Evolutionary conservation across 1,140 invertebrate species (phyloP), one percentile per base, ranked within the genome.

Genomic region (Drosophila insularis): DNA sequence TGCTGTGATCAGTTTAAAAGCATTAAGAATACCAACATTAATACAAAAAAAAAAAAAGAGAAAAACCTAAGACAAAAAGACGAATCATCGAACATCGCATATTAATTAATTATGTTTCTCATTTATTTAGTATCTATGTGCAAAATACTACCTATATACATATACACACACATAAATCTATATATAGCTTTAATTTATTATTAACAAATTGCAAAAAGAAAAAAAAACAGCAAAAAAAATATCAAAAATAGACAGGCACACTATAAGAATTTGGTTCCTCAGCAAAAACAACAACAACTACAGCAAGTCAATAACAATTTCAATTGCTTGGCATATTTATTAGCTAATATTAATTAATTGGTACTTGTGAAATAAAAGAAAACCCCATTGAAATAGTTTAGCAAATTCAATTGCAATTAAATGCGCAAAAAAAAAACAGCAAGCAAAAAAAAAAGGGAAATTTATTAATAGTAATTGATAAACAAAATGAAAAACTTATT

Each of bases 1-100:
- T 81, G 82, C 81, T 86, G 81, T 86, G 81, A 86, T 86, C 81
- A 78, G 71, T 86, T 86, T 71, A 81, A 81, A 81, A 68, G 70
- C 81, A 77, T 72, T 71, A 79, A 72, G 58, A 53, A 53, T 68
- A 63, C 66, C 54, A 68, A 56, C 54, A 56, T 31, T 7, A 56
- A 56, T 8, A 31, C 23, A 3, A 56, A 56, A 31, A 56, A 56
- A 0, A 31, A 56, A 31, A 55, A 13, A 23, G 31, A 55, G 13
- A 54, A 43, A 43, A 14, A 43, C 0, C 40, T 6, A 43, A 46
- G 19, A 46, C 43, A 46, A 46, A 46, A 46, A 46, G 14, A 46
- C 6, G 14, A 17, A 46, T 46, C 43, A 46, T 46, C 43, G 14
- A 59, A 75, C 68, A 75, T 68, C 73, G 68, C 68, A 17, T 74